Evolutionary conservation across 1,140 invertebrate genomes (phyloP), one percentile per base, ranked within the genome.

Genomic region (Araneus ventricosus): DNA sequence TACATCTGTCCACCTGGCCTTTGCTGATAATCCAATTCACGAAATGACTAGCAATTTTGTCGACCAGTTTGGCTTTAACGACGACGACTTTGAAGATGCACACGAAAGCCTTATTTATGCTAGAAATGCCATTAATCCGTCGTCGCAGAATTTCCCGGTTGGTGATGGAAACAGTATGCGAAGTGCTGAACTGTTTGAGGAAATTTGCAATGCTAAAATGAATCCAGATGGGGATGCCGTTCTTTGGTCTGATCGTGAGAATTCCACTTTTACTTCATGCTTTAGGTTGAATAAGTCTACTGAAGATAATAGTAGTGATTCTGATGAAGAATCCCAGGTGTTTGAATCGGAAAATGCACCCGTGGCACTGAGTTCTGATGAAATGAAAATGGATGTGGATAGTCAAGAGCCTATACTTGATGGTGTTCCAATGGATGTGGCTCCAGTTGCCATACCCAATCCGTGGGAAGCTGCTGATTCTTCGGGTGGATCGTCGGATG

Each of bases 31-130:
- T 95, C 96, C 96, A 95, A 95, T 96, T 94, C 96, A 97, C 95
- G 96, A 96, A 94, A 96, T 97, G 96, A 96, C 96, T 70, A 96
- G 96, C 94, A 96, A 96, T 91, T 96, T 96, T 95, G 96, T 96
- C 94, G 97, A 97, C 90, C 96, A 96, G 93, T 97, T 96, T 95
- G 96, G 97, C 52, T 97, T 96, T 94, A 96, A 96, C 94, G 97
- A 97, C 94, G 96, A 97, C 94, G 96, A 97, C 88, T 97, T 97
- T 94, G 96, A 96, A 94, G 96, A 97, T 94, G 96, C 96, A 4
- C 96, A 97, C 94, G 97, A 97, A 94, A 96, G 96, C 94, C 95
- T 96, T 94, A 95, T 96, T 41, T 93, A 80, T 88, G 85, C 84
- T 4, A 87, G 82, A 63, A 88, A 61, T 61, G 8, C 91, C 30